Conservation (phyloP, 2,888 invertebrate genomes). For the Pachydiplax longipennis region DNA sequence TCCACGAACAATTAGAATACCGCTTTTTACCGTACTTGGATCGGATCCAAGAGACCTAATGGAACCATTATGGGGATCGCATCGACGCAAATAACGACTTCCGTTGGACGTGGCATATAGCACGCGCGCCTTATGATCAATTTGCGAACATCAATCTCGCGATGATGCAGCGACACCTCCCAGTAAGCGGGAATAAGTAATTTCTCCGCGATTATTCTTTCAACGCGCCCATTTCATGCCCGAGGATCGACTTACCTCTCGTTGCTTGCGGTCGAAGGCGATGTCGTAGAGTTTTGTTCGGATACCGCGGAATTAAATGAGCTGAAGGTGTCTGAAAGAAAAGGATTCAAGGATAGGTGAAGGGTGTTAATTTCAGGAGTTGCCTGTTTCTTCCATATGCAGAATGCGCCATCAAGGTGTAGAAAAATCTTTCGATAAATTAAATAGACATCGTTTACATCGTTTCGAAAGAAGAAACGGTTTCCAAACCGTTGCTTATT, state of each 20-base stretch:
- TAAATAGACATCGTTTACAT: no score
- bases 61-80: neutral
- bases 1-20: neutral
- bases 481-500: no score
- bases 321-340: no score
- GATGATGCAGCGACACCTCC: neutral
- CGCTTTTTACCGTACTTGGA: neutral
- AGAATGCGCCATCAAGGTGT: no score
- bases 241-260: neutral
- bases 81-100: slow-evolving; percentile 8
- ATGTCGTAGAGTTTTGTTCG: no score
- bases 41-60: neutral
- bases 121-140: neutral
- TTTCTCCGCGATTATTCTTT: neutral
- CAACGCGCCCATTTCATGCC: neutral
- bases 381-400: no score
- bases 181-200: neutral
- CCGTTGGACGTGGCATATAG: neutral
- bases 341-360: no score
- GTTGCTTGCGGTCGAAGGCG: no score
- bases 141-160: slow-evolving; percentile 19
- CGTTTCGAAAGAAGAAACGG: no score
- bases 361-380: no score
- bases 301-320: no score
- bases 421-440: no score